phyloP scores from a whole-genome alignment of 2,797 vertebrate species.

The Poeciliopsis infans region DNA sequence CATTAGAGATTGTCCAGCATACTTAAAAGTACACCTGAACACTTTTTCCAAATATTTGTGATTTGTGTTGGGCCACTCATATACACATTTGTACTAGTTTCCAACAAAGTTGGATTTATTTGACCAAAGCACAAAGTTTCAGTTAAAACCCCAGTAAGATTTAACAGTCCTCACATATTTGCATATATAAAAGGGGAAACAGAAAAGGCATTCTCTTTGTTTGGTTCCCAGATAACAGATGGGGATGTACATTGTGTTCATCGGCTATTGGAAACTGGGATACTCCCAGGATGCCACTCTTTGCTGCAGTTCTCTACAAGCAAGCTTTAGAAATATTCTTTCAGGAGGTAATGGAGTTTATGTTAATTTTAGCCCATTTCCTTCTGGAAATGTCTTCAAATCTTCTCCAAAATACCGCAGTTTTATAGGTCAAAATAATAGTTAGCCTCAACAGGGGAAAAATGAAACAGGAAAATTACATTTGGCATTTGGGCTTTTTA shows the following conservation, averaged over 20 bases:
- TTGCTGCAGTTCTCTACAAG: neutral
- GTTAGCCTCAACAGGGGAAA: neutral
- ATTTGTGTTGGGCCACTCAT: neutral
- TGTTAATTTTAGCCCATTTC: neutral
- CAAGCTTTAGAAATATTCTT: neutral
- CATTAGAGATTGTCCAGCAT: neutral
- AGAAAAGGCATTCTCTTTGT: neutral
- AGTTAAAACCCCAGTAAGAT: neutral
- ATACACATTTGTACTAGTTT: neutral
- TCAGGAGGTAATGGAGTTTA: neutral
- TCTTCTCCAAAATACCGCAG: neutral
- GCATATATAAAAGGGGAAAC: neutral
- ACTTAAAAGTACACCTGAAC: neutral
- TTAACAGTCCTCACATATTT: neutral
- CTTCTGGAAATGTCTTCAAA: neutral
- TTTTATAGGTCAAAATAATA: neutral
- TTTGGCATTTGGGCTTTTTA: slow-evolving; percentile 3
- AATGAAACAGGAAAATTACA: neutral
- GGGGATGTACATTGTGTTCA: neutral
- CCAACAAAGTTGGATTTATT: neutral
- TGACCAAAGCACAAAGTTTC: neutral
- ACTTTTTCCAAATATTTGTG: neutral
- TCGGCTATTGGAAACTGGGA: neutral
- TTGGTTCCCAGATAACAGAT: neutral
- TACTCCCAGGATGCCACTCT: neutral